Base-by-base conservation (phyloP, 2,888 invertebrate species). In the Clitarchus hookeri region DNA sequence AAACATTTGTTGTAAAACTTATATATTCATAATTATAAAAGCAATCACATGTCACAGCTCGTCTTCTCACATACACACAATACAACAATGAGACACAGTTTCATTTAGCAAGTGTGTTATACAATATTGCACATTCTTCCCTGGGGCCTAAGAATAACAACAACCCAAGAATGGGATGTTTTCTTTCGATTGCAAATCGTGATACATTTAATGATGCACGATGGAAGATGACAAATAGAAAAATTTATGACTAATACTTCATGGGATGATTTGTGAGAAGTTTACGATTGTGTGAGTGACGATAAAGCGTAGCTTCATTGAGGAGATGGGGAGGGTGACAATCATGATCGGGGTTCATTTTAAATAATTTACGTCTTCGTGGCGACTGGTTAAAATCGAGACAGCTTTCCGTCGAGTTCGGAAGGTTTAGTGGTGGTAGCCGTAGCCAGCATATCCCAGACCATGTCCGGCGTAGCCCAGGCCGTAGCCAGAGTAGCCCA, bases 401-500 rank as follows among this genome's bases (percentile, higher is more conserved):
- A 53, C 53, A 53, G 65, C 19, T 65, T 23, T 16, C 8, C 65
- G 65, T n/a, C 16, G 65, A 23, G 65, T 65, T 65, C 16, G 19
- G 65, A 65, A 2, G 65, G 8, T 9, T 65, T 65, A 65, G 65
- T 82, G 44, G 13, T 82, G 82, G 44, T 85, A 85, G 36, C 78
- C 78, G 44, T 85, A 79, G 4, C 79, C 78, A n/a, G 27, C 77
- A 79, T 85, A 85, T 2, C 23, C 36, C 65, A 65, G 65, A 26
- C 65, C 65, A 19, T 65, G 65, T 65, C 65, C 65, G 65, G 65
- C 65, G n/a, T 65, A 65, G 65, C 65, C 65, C 65, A 65, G 82
- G 19, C 82, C 82, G 44, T 82, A 82, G 27, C 82, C 82, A 82
- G 82, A 79, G 13, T 27, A 25, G 79, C 26, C 79, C n/a, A 26